phyloP scores from a whole-genome alignment of 2,797 vertebrate genomes.

The Rhabdophis nuchalis region DNA sequence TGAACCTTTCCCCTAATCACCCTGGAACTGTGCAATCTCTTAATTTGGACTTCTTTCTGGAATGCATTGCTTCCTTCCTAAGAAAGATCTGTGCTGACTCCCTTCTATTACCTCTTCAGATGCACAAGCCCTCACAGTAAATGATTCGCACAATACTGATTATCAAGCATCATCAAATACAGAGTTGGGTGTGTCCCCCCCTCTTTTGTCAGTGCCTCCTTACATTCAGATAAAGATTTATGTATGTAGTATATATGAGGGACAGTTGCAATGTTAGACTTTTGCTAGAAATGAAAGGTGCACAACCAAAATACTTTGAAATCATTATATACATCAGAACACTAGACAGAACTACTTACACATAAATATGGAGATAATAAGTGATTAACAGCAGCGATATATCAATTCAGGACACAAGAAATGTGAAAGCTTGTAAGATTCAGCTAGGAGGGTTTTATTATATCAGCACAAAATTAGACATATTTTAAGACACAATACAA shows the following conservation, averaged over 20 bases:
- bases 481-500: conserved; percentile 37
- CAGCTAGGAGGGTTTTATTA: conserved; percentile 26
- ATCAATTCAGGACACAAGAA: conserved; percentile 32
- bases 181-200: too few species aligned
- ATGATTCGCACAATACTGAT: background rate
- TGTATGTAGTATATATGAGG: background rate
- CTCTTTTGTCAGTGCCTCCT: background rate
- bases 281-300: conserved; percentile 5
- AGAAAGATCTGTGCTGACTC: background rate
- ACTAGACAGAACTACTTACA: conserved; percentile 24
- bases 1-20: background rate
- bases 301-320: conserved; percentile 13
- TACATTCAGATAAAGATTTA: background rate
- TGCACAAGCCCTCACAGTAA: background rate
- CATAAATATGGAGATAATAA: conserved; percentile 27
- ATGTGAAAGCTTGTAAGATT: conserved; percentile 29
- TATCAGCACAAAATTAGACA: conserved; percentile 49
- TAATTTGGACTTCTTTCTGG: background rate
- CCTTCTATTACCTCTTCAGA: background rate
- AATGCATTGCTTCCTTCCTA: background rate
- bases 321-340: conserved; percentile 7
- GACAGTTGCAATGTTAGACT: background rate
- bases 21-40: background rate
- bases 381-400: conserved; percentile 38
- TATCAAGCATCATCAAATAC: background rate